Base-by-base conservation (phyloP, 2,888 invertebrate genomes). In the Rhagonycha fulva region DNA sequence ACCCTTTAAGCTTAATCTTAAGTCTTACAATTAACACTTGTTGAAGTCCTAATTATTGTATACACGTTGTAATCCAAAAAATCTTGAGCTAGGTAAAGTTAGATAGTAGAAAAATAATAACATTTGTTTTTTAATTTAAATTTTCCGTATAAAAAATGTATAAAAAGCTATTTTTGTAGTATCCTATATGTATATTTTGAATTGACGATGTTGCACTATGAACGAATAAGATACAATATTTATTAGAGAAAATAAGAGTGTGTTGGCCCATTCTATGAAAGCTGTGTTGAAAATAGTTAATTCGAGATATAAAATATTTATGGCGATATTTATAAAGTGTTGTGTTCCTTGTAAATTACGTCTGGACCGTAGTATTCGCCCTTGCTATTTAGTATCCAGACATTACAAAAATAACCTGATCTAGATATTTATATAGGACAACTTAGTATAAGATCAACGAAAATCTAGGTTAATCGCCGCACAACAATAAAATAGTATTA, bases 401-500 rank as follows among this genome's bases (percentile, higher is more conserved):
- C 63, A n/a, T 23, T 66, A 24, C 63, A 9, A 66, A 66, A 66
- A 66, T 66, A 66, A 66, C 63, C 63, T 66, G 63, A 26, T 66
- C 63, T 66, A 23, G 63, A 66, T 66, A 24, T 66, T 12, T 24
- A 66, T 66, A 66, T 66, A 66, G 63, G 63, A 66, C 63, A 47
- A 47, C 47, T n/a, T 24, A n/a, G 23, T 24, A 24, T 66, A 66
- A 24, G 26, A 66, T 26, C 23, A n/a, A 24, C 24, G 26, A n/a
- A 66, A 66, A 66, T 66, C 63, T 66, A 66, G 63, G 63, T 66
- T 66, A 66, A 66, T 12, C 63, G 63, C 24, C n/a, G 24, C 63
- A 66, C 9, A 66, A 26, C 63, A 66, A 66, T 66, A 66, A 66
- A 66, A 66, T 66, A 66, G 24, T 24, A 66, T 24, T 26, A 66